Conservation (phyloP, 2,113 vertebrate genomes). For the Lampris incognitus region DNA sequence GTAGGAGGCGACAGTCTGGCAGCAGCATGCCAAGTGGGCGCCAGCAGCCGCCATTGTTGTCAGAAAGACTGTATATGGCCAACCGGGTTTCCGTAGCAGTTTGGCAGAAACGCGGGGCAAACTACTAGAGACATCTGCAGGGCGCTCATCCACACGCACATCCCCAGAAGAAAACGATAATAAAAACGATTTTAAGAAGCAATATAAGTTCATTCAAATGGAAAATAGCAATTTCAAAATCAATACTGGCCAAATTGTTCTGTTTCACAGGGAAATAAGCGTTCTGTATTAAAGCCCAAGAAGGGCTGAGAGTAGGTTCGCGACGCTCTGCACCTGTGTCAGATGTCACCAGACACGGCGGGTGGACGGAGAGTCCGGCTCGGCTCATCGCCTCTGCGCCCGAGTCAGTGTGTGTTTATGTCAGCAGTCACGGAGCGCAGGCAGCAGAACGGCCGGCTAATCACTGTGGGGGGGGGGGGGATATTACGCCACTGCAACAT, state of each 20-base stretch:
- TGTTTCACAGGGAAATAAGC: constrained; percentile 37
- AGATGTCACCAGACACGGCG: constrained; percentile 29
- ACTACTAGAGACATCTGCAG: too few relatives aligned
- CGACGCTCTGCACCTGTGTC: constrained; percentile 12
- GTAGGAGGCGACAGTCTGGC: too few relatives aligned
- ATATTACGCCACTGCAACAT: constrained; percentile 14
- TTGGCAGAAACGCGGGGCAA: too few relatives aligned
- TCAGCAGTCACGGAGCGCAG: constrained; percentile 32
- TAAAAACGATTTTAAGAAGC: too few relatives aligned
- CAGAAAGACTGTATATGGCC: too few relatives aligned
- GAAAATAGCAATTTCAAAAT: too few relatives aligned
- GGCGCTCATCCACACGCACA: too few relatives aligned
- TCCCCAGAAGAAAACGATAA: too few relatives aligned
- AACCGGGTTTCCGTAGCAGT: too few relatives aligned
- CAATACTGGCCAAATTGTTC: constrained; percentile 20
- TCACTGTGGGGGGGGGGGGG: constrained; percentile 11
- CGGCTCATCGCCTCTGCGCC: constrained; percentile 20
- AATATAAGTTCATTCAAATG: too few relatives aligned
- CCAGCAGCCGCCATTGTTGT: too few relatives aligned
- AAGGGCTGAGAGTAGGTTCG: constrained; percentile 27
- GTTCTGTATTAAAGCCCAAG: neutral
- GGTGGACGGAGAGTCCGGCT: constrained; percentile 21
- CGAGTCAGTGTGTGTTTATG: constrained; percentile 56
- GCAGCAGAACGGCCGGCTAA: constrained; percentile 43
- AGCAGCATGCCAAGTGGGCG: too few relatives aligned